Conservation (phyloP, 1,140 invertebrate species). For the Agraylea sexmaculata region DNA sequence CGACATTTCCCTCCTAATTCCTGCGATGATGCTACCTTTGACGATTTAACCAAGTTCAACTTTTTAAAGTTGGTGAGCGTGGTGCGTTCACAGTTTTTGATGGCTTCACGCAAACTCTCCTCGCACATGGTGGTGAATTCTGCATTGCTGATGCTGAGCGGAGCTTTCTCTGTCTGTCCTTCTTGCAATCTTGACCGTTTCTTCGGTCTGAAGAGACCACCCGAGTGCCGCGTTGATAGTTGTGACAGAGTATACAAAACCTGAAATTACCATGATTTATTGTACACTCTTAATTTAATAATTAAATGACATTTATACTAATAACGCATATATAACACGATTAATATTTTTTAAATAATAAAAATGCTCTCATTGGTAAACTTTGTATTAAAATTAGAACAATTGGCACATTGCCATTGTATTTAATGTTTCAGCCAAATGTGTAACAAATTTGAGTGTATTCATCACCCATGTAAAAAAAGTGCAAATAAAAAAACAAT, state of each 20-base stretch:
- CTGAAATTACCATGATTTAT: constrained; percentile 24
- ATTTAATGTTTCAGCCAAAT: too few relatives aligned
- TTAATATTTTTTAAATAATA: too few relatives aligned
- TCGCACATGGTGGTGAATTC: constrained; percentile 25
- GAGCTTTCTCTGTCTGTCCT: constrained; percentile 27
- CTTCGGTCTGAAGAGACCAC: constrained; percentile 32
- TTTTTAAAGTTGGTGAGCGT: constrained; percentile 30
- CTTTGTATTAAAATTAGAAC: too few relatives aligned
- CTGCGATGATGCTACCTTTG: too few relatives aligned
- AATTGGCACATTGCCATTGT: too few relatives aligned
- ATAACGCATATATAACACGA: too few relatives aligned
- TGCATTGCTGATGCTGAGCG: constrained; percentile 23
- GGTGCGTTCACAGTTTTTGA: constrained; percentile 35
- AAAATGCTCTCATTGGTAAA: too few relatives aligned
- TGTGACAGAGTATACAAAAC: constrained; percentile 39
- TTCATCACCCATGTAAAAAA: too few relatives aligned
- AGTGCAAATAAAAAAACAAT: too few relatives aligned
- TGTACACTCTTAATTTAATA: background rate
- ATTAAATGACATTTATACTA: too few relatives aligned
- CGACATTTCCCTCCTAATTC: too few relatives aligned
- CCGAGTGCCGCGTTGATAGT: constrained; percentile 32
- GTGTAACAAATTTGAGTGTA: too few relatives aligned
- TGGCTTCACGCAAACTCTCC: constrained; percentile 30
- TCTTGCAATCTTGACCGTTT: constrained; percentile 28
- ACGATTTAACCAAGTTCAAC: constrained; percentile 27